Base-by-base conservation (phyloP, 2,888 invertebrate genomes). In the Spodoptera exigua region DNA sequence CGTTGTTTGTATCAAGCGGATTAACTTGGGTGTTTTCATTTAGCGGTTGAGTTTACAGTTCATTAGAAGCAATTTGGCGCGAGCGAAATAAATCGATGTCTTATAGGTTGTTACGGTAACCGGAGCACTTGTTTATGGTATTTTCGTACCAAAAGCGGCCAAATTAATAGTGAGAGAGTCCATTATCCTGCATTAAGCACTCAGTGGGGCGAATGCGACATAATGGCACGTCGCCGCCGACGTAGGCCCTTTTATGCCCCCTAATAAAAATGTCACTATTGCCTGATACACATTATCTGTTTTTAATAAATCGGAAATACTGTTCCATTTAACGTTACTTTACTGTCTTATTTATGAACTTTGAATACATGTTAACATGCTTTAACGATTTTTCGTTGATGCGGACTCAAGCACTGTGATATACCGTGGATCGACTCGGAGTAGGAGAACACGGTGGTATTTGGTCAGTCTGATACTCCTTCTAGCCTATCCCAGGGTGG, bases 101-200 rank as follows among this genome's bases (percentile, higher is more conserved):
- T 59, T 59, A 13, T 61, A 55, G 48, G 56, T 57, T 73, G 63
- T 70, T 56, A 75, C 66, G 66, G 69, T 72, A 75, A 68, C 74
- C 72, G 70, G 63, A 71, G 80, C 76, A 81, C 82, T 81, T 82
- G 83, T 86, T 82, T 80, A 78, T 81, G 79, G 80, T 85, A 84
- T 84, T 84, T 81, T 77, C 79, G 80, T 81, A 84, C 86, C 85
- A 88, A 87, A 89, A 88, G 86, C 84, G 68, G 78, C 83, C 77
- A 89, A 90, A 91, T 91, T 89, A 90, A 90, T 90, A 88, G 89
- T 88, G 88, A 89, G 87, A 84, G 88, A 84, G 85, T 89, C 89
- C 90, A 90, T 91, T 90, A 90, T 88, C 89, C 86, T 83, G 87
- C 89, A 91, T 91, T 90, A 90, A 90, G 89, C 89, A 91, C 90